Base-by-base conservation (phyloP, 2,797 vertebrate genomes). In the Coracias cyanogaster region DNA sequence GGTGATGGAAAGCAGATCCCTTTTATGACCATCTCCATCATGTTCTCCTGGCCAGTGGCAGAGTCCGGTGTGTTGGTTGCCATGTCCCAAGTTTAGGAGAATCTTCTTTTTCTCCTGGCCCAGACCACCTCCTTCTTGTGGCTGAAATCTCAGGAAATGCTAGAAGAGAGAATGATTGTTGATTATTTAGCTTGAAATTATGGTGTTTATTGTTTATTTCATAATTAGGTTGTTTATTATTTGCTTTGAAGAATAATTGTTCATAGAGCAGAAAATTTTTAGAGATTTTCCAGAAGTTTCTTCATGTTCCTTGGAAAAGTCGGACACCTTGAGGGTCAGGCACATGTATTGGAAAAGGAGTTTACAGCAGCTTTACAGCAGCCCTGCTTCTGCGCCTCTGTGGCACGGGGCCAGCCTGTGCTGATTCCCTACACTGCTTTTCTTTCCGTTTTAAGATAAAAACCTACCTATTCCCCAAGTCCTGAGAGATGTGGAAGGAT, bases 81-180 rank as follows among this genome's bases (percentile, higher is more conserved):
- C 3, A 0, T 24, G 5, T 54, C 46, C 24, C 0, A 3, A 55
- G 10, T 12, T 45, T 46, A 9, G 57, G 48, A 69, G 48, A 20
- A 22, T 62, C 65, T 72, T 67, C 43, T 67, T 6, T 43, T 73
- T 73, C 31, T 67, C 17, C 45, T 84, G 77, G 24, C 16, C 25
- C 22, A 39, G 20, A 33, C 12, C 1, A 0, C 46, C 70, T 84
- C 39, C 25, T 72, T 17, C 26, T 45, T 0, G 0, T 45, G 26
- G 3, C 26, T 2, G 1, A 62, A 31, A 45, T 39, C 33, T 37
- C 61, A 45, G 25, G 17, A 80, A 64, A 61, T 33, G 10, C 46
- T 77, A 13, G 61, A 33, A 52, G 73, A n/a, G 29, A 41, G 61
- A 46, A 46, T 6, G 10, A 7, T 6, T 3, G 2, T 35, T 24